These are phyloP conservation scores for Diadromus collaris DNA, from an alignment of 2,888 invertebrate species.

Conservation along the genomic window DNA sequence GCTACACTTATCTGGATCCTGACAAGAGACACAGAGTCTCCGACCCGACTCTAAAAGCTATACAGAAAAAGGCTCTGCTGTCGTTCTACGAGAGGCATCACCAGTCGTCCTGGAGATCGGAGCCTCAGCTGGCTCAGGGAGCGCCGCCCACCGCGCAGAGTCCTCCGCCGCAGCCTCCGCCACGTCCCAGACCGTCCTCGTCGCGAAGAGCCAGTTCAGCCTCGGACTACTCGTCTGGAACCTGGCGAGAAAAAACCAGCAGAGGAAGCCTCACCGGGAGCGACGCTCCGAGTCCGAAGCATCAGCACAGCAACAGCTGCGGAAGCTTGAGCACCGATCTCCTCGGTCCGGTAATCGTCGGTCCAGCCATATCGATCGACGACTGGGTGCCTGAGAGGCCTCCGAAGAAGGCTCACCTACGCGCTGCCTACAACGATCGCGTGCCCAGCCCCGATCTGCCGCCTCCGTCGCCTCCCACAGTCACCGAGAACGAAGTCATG, in stretches of 20 bases:
- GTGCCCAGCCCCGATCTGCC: constrained; percentile 84
- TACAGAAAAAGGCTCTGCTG: constrained; percentile 91
- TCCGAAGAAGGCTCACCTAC: constrained; percentile 88
- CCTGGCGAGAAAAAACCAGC: constrained; percentile 78
- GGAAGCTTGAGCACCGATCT: constrained; percentile 83
- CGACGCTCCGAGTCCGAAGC: constrained; percentile 78
- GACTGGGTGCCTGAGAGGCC: constrained; percentile 89
- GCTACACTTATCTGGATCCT: constrained; percentile 87
- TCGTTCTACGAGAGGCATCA: constrained; percentile 88
- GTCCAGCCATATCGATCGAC: constrained; percentile 84
- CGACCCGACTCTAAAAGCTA: constrained; percentile 88
- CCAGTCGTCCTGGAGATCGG: constrained; percentile 82
- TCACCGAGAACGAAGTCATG: constrained; percentile 83
- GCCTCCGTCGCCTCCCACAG: constrained; percentile 84
- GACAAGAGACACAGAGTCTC: constrained; percentile 88
- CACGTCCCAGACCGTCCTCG: constrained; percentile 80
- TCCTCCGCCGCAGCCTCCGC: constrained; percentile 79
- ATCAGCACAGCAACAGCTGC: constrained; percentile 83
- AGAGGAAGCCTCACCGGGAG: constrained; percentile 60
- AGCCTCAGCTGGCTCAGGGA: constrained; percentile 78
- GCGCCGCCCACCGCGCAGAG: constrained; percentile 58
- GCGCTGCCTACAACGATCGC: constrained; percentile 80
- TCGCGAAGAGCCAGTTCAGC: constrained; percentile 85
- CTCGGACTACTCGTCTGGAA: constrained; percentile 84
- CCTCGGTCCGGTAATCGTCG: constrained; percentile 84